Base-by-base conservation (phyloP, 2,113 vertebrate genomes). In the Lipophrys pholis region DNA sequence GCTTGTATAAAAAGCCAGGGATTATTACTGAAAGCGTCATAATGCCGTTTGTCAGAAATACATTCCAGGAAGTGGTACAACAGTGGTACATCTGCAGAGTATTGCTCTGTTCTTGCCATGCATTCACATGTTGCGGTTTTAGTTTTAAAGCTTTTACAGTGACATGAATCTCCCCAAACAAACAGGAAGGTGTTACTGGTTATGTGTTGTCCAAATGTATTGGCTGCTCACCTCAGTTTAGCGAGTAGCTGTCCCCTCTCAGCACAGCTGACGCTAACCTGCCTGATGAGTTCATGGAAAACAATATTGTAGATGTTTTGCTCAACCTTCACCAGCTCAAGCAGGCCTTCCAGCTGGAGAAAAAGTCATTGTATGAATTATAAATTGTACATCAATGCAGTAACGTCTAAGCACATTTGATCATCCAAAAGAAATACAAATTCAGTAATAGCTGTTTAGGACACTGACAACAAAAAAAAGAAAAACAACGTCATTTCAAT, bases 241-340 rank as follows among this genome's bases (percentile, higher is more conserved):
- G 95, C 95, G 5, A 97, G 93, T 21, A 98, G 93, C 67, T 96
- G 91, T 80, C 96, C 96, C 90, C 95, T 94, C 69, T 98, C 96
- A 8, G 80, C 76, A 73, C 97, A 97, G 61, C 93, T 93, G 78
- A 97, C 94, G 2, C 93, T 96, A 88, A 97, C 94, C 87, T 98
- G 97, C 45, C 94, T 91, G 87, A 98, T 97, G 69, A 98, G 68
- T 53, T 98, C 95, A 64, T 97, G 96, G 86, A 97, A 98, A 43
- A 97, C 78, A 0, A 94, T 88, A 73, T 96, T 97, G 87, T 96
- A 98, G 89, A 96, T 96, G 58, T 92, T 95, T 90, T 98, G 96
- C 68, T 98, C 96, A 1, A 80, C 90, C 71, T 90, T 94, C 75
- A 97, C 71, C 51, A 96, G 50, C 54, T 96, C 90, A 43, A 98